Evolutionary conservation across 2,888 invertebrate genomes (phyloP).

Genomic region (Nephrotoma flavescens): DNA sequence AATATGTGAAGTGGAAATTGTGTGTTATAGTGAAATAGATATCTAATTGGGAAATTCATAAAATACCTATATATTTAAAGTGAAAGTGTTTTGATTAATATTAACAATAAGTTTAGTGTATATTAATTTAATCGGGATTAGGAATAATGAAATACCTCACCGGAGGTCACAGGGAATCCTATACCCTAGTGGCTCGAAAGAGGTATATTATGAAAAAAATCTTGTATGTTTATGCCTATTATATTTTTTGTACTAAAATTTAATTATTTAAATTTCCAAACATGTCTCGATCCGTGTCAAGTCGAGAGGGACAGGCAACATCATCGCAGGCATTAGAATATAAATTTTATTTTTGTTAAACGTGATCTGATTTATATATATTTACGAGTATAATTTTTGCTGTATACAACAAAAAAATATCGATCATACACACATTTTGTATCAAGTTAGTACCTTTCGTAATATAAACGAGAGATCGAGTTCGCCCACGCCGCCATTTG

Average conservation of each 20-base stretch:
- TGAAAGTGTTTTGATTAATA: not conserved
- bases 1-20: not conserved
- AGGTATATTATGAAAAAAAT: slow-evolving; percentile 29
- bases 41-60: not conserved
- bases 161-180: slow-evolving; percentile 28
- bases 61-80: not conserved
- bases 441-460: not conserved
- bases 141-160: slow-evolving; percentile 27
- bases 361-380: slow-evolving; percentile 2
- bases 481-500: not conserved
- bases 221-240: slow-evolving; percentile 22
- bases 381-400: not conserved
- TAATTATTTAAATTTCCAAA: not conserved
- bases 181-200: slow-evolving; percentile 31
- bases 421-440: not conserved
- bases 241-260: not conserved
- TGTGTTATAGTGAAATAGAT: not conserved
- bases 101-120: not conserved
- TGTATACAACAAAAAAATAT: not conserved
- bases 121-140: not conserved
- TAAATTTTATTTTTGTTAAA: not conserved
- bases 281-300: not conserved
- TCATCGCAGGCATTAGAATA: not conserved
- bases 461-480: not conserved
- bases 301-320: not conserved